Evolutionary conservation across 2,797 vertebrate genomes (phyloP), one percentile per base, ranked within the genome.

Genomic region (Cirrhinus mrigala): DNA sequence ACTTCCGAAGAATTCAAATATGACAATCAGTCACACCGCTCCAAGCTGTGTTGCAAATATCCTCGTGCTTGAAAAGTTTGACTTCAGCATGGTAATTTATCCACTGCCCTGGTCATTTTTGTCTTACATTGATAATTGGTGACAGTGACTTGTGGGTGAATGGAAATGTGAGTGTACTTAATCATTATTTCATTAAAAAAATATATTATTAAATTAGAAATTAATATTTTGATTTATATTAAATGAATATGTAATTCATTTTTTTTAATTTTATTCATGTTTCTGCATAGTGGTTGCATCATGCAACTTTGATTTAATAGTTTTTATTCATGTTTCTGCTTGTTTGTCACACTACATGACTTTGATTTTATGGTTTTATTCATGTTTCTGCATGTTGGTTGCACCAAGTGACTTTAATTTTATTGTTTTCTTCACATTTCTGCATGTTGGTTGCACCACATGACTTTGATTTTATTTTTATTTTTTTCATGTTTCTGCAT

Each of bases 1-100:
- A 62, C 46, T 40, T 77, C 37, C 1, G 29, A 68, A 83, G 52
- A 70, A 82, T 68, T 70, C 50, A 68, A n/a, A 78, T 56, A 24
- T 74, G 40, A 79, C 29, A 58, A 50, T 62, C 71, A 71, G 66
- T 81, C 52, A 82, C 27, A 33, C n/a, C 37, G 33, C 62, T 79
- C 6, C 2, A 69, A 76, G 73, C 62, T 44, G 77, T 50, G 9
- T 29, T 46, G 58, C 50, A 60, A 75, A 69, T 70, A 60, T 29
- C 29, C 37, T 79, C 20, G 20, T 20, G 10, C n/a, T 58, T 69
- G 64, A 68, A 68, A 8, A 10, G 4, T 4, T 37, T 68, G 27
- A 20, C 8, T 68, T 37, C 33, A n/a, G 44, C 52, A 15, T 56
- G 11, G 7, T 44, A 54, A 46, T 79, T 33, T 64, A 20, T 54